A percentile compares a stretch with the other conserved stretches of the same genome.
Conservation (phyloP, 2,888 invertebrate genomes). For the Gryllus longicercus region DNA sequence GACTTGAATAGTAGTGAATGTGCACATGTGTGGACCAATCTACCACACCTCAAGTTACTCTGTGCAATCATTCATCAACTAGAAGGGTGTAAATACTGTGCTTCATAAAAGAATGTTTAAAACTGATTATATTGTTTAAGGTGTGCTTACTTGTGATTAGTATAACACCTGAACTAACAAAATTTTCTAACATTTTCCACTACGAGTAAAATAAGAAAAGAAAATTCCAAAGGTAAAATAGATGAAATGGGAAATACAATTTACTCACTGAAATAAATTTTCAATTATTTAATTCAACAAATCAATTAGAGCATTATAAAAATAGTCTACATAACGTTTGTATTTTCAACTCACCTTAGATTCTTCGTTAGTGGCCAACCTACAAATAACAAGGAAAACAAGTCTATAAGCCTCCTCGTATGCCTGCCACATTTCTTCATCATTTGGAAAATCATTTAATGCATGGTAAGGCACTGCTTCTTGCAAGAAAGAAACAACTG, state of each 20-base stretch:
- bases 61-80: too few species aligned
- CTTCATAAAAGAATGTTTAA: too few species aligned
- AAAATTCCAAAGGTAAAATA: neutral
- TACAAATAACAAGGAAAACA: conserved; percentile 67
- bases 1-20: too few species aligned
- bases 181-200: too few species aligned
- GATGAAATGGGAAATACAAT: neutral
- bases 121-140: too few species aligned
- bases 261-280: conserved; percentile 19
- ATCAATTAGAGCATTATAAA: neutral
- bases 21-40: too few species aligned
- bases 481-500: conserved; percentile 69
- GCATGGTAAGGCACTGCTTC: conserved; percentile 68
- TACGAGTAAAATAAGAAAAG: too few species aligned
- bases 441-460: conserved; percentile 47
- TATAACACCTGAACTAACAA: too few species aligned
- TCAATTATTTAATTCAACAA: neutral
- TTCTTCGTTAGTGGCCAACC: conserved; percentile 76
- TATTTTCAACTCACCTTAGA: conserved; percentile 55
- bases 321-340: neutral
- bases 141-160: too few species aligned
- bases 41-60: too few species aligned
- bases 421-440: conserved; percentile 52
- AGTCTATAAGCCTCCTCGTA: conserved; percentile 55
- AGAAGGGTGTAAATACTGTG: too few species aligned